Evolutionary conservation across 2,797 vertebrate species (phyloP).

Genomic region (Muraenolepis orangiensis): DNA sequence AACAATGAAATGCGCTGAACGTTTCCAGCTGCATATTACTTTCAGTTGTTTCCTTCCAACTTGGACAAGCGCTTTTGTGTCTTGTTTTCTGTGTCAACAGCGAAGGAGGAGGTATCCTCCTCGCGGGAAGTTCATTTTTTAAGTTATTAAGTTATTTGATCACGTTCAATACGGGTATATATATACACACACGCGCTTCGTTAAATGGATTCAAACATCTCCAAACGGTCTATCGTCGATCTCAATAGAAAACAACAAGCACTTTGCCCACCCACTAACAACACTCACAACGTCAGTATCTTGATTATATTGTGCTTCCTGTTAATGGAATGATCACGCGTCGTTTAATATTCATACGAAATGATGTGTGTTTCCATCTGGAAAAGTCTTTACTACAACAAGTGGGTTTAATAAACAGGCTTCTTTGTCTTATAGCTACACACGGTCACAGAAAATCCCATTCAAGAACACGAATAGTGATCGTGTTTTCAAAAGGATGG

Average conservation of each 20-base stretch:
- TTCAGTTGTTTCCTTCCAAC: background rate
- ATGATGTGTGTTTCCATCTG: background rate
- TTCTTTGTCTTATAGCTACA: background rate
- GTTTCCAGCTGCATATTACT: background rate
- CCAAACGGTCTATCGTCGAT: background rate
- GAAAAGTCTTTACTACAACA: background rate
- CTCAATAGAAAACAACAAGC: background rate
- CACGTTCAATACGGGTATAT: too few relatives aligned
- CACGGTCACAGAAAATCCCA: background rate
- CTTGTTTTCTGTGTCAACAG: background rate
- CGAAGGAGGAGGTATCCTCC: too few relatives aligned
- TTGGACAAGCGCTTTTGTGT: background rate
- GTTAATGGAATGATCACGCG: background rate
- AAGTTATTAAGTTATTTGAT: background rate
- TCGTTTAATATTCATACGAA: background rate
- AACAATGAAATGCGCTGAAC: background rate
- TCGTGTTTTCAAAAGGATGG: background rate
- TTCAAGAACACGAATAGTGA: background rate
- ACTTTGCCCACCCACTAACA: background rate
- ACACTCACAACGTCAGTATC: background rate
- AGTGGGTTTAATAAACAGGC: background rate
- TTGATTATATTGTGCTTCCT: background rate
- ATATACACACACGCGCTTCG: too few relatives aligned
- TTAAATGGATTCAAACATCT: too few relatives aligned
- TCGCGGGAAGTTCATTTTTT: too few relatives aligned